Conservation (phyloP, 2,888 invertebrate genomes). For the Bugulina stolonifera region DNA sequence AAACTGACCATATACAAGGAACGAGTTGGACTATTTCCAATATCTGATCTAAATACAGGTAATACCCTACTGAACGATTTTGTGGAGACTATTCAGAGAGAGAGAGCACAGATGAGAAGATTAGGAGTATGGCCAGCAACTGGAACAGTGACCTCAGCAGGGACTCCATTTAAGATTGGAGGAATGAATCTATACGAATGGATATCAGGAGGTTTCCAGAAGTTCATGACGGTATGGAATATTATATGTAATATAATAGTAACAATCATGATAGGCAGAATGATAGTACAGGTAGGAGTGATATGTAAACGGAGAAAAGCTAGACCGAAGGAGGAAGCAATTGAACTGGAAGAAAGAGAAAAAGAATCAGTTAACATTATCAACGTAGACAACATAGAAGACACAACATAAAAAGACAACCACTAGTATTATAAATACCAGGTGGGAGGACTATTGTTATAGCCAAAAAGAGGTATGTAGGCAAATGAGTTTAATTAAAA, state of each 20-base stretch:
- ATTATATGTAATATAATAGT: not conserved
- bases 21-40: not conserved
- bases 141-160: not conserved
- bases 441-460: no score
- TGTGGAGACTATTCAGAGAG: not conserved
- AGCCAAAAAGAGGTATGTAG: no score
- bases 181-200: not conserved
- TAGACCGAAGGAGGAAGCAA: no score
- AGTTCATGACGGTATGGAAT: conserved; percentile 18
- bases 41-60: not conserved
- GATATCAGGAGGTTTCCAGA: not conserved
- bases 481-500: no score
- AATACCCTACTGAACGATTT: not conserved
- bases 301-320: no score
- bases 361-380: no score
- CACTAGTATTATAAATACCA: no score
- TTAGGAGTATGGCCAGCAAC: not conserved
- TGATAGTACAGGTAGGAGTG: no score
- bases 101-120: not conserved
- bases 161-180: not conserved
- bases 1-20: not conserved
- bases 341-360: no score
- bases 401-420: no score
- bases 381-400: no score
- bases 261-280: no score